Evolutionary conservation across 2,797 vertebrate species (phyloP), one percentile per base, ranked within the genome.

Genomic region (Mionectes olivaceus): DNA sequence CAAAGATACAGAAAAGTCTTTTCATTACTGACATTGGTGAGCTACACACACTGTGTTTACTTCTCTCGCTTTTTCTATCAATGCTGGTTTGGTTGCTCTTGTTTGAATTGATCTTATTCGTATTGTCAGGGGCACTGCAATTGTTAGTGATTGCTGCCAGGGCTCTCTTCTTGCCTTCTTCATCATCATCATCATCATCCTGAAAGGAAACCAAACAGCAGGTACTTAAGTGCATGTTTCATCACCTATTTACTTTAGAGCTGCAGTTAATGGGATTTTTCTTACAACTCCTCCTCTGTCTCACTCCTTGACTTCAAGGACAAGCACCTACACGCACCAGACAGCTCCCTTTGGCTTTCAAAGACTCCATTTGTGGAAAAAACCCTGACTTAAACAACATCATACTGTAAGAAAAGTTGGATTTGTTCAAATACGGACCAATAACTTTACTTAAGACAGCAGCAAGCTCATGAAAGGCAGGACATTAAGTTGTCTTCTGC

Each of bases 131-230:
- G 49, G 71, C 71, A 56, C 83, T 90, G 90, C 74, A 95, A 33
- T 97, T 97, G 33, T 96, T 98, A 88, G 98, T 85, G 41, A 98
- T 97, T 85, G 98, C 98, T 94, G 97, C 98, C 96, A 99, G 47
- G 19, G 98, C 97, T 91, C 98, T 98, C 39, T 99, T 99, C 96
- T 98, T 98, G 79, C 99, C 98, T 14, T 98, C 98, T n/a, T 99
- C 98, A 3, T 98, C 97, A 56, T 98, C 97, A 52, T 96, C 95
- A 81, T 76, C 80, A 37, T 96, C 91, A 57, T 88, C 88, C 95
- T 97, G 75, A 61, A 15, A 83, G 60, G 73, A 95, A 87, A 79
- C 43, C 87, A 81, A 95, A 35, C 32, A 90, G 50, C 27, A 82
- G 25, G 23, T 65, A 68, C 52, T 50, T 75, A 23, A 83, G 53